Conservation (phyloP, 2,888 invertebrate species). For the Diarsia brunnea region DNA sequence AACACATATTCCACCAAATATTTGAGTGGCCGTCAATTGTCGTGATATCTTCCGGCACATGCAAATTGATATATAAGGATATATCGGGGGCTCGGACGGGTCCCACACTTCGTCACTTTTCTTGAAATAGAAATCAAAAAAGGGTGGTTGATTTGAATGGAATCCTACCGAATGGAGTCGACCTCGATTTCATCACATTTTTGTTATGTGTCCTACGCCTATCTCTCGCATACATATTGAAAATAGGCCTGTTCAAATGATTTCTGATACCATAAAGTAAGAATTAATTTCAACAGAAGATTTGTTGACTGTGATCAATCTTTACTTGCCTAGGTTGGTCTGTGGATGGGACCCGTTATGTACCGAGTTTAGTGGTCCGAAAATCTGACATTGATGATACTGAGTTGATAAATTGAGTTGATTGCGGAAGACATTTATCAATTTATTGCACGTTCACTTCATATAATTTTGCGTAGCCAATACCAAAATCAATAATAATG, state of each 20-base stretch:
- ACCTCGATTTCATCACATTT: constrained; percentile 22
- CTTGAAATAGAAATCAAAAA: constrained; percentile 46
- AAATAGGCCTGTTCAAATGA: neutral
- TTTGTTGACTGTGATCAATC: too few species aligned
- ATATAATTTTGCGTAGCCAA: neutral
- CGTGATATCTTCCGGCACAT: constrained; percentile 27
- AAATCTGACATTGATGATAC: too few species aligned
- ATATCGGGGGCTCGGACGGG: constrained; percentile 23
- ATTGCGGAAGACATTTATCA: neutral
- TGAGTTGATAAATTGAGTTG: neutral
- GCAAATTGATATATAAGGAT: constrained; percentile 39
- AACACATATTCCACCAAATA: constrained; percentile 9
- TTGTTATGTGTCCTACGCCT: constrained; percentile 16
- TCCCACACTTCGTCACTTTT: constrained; percentile 23
- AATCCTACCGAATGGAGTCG: constrained; percentile 29
- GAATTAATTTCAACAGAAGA: constrained; percentile 12
- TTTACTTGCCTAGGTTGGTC: too few species aligned
- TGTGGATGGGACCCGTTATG: too few species aligned
- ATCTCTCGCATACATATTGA: neutral
- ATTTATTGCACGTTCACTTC: neutral
- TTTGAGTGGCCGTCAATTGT: constrained; percentile 16
- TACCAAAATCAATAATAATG: neutral
- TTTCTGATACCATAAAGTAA: neutral
- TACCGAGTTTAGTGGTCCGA: too few species aligned
- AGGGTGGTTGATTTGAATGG: constrained; percentile 51